phyloP scores from a whole-genome alignment of 1,140 invertebrate genomes.

The Penaeus chinensis region DNA sequence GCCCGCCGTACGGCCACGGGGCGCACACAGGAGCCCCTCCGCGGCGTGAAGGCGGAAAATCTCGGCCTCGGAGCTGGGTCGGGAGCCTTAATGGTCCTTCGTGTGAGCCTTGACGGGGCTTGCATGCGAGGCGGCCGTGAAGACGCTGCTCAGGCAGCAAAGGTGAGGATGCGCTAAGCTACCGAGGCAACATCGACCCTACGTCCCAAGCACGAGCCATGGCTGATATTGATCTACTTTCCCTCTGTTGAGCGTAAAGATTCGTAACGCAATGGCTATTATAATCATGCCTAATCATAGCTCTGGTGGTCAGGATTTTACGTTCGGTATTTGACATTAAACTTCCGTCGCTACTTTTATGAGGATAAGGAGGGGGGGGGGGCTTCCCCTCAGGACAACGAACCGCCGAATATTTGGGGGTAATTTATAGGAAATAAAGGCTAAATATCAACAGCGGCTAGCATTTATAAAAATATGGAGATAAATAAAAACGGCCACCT shows the following conservation, averaged over 20 bases:
- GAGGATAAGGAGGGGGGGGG: background rate
- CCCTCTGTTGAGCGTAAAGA: background rate
- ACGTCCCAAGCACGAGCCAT: conserved; percentile 10
- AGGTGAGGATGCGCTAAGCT: conserved; percentile 22
- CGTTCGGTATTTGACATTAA: too few species aligned
- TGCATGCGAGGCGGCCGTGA: conserved; percentile 36
- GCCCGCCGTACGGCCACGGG: background rate
- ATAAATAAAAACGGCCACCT: too few species aligned
- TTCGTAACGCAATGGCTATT: conserved; percentile 12
- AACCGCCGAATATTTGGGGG: too few species aligned
- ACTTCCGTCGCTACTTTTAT: too few species aligned
- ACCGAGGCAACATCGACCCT: conserved; percentile 35
- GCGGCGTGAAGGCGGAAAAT: background rate
- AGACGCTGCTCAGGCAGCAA: conserved; percentile 29
- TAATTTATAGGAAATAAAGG: too few species aligned
- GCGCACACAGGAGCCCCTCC: background rate
- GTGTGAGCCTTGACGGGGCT: conserved; percentile 11
- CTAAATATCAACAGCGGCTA: too few species aligned
- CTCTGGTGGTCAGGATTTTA: too few species aligned
- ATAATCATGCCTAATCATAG: background rate
- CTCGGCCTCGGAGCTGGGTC: background rate
- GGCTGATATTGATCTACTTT: conserved; percentile 26
- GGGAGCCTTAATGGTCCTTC: background rate
- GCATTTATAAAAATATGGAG: too few species aligned
- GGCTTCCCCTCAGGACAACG: too few species aligned